Percentiles rank a stretch among this genome's conserved stretches.
Conservation (phyloP, 2,797 vertebrate genomes). For the Clarias pachynema region DNA sequence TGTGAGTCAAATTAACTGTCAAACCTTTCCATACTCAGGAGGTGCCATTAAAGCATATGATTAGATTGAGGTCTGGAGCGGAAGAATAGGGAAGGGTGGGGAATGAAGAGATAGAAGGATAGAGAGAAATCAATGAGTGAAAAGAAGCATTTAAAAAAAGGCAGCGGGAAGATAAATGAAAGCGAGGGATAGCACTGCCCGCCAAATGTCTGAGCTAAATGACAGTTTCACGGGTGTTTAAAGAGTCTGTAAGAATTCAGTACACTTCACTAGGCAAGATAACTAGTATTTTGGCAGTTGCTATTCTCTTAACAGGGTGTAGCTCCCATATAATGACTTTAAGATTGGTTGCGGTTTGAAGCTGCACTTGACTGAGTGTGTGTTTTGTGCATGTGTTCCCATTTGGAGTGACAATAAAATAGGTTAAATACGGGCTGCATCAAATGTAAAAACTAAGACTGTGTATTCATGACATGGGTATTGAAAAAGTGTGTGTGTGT, state of each 20-base stretch:
- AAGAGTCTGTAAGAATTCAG: conserved; percentile 24
- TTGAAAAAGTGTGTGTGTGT: too few relatives aligned
- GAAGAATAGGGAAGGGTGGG: conserved; percentile 5
- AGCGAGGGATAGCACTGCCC: background rate
- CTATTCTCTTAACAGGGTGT: conserved; percentile 14
- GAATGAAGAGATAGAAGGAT: background rate
- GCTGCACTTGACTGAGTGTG: conserved; percentile 1
- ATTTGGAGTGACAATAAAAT: background rate
- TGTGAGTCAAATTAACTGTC: conserved; percentile 41
- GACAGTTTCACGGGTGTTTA: conserved; percentile 39
- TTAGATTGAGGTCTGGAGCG: conserved; percentile 32
- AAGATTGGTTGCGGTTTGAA: conserved; percentile 15
- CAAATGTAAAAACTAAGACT: background rate
- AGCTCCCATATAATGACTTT: conserved; percentile 27
- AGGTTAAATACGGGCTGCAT: conserved; percentile 1
- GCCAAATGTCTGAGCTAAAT: conserved; percentile 33
- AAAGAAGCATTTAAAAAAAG: conserved; percentile 12
- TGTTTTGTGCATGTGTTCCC: background rate
- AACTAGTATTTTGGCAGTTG: conserved; percentile 18
- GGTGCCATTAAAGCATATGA: conserved; percentile 45
- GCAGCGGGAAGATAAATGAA: background rate
- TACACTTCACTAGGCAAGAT: conserved; percentile 32
- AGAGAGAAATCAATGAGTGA: conserved; percentile 7
- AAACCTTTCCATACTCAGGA: conserved; percentile 27
- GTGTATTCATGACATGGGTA: background rate